phyloP scores from a whole-genome alignment of 2,113 vertebrate genomes.

The Pterocles burchelli region DNA sequence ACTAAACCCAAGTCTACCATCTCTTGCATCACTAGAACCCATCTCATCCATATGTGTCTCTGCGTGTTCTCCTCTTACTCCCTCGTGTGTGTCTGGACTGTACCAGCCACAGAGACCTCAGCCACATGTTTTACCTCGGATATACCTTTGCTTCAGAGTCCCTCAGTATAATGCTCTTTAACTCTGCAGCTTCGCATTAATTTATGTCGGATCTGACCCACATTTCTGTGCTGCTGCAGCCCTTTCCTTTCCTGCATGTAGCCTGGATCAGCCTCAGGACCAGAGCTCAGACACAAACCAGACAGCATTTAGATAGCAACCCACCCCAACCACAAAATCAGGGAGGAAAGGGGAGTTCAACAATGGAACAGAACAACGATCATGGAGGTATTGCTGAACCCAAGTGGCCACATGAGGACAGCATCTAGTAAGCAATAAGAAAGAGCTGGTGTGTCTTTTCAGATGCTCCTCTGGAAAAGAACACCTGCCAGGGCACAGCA shows the following conservation, averaged over 20 bases:
- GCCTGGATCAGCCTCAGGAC: neutral
- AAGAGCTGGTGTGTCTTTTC: neutral
- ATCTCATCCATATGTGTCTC: neutral
- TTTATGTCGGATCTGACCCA: neutral
- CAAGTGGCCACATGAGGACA: conserved; percentile 38
- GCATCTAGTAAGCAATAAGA: conserved; percentile 2
- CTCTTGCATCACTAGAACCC: neutral
- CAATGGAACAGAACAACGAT: neutral
- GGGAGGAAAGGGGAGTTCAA: neutral
- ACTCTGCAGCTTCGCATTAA: neutral
- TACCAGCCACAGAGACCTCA: neutral
- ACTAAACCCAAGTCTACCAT: neutral
- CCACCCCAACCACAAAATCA: neutral
- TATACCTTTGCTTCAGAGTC: neutral
- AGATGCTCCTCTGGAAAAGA: neutral
- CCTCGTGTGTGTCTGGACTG: neutral
- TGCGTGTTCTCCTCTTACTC: neutral
- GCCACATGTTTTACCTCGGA: neutral
- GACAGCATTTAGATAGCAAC: neutral
- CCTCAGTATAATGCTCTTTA: neutral
- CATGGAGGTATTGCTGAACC: neutral
- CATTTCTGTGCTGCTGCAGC: neutral
- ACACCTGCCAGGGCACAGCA: neutral
- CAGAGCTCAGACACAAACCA: neutral
- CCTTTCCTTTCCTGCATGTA: neutral